phyloP scores from a whole-genome alignment of 2,113 vertebrate genomes.

The Forbesichthys agassizii region DNA sequence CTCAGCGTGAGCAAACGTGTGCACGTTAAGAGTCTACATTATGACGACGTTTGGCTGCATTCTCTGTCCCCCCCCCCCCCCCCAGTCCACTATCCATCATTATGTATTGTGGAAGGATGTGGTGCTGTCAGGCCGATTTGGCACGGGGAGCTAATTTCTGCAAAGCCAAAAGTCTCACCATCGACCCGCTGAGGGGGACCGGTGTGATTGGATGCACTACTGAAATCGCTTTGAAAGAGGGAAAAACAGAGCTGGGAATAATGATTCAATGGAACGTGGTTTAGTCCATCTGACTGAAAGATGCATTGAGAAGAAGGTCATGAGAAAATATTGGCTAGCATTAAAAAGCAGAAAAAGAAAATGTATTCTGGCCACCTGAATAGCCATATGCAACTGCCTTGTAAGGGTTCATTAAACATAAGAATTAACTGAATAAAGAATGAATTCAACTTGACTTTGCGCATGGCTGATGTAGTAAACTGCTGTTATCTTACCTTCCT shows the following conservation, averaged over 20 bases:
- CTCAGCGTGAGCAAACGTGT: conserved; percentile 34
- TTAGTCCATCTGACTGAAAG: background rate
- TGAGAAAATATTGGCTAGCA: no score
- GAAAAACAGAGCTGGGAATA: background rate
- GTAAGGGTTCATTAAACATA: no score
- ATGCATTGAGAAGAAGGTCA: background rate
- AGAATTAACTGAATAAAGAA: no score
- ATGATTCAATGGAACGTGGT: background rate
- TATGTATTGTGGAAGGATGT: conserved; percentile 34
- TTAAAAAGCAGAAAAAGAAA: no score
- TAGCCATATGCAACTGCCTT: no score
- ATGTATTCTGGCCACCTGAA: no score
- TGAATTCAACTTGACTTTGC: no score
- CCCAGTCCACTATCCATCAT: conserved; percentile 45
- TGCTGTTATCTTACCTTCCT: no score
- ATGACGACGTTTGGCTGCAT: conserved; percentile 29
- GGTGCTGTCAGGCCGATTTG: conserved; percentile 8
- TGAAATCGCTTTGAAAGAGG: conserved; percentile 7
- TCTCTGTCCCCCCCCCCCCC: conserved; percentile 22
- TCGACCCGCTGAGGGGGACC: conserved; percentile 1
- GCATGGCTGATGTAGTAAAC: no score
- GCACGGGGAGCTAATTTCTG: conserved; percentile 20
- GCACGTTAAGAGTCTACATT: conserved; percentile 19
- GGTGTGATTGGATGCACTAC: background rate
- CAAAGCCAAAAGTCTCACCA: conserved; percentile 18